Base-by-base conservation (phyloP, 2,113 vertebrate species). In the Todiramphus chloris region DNA sequence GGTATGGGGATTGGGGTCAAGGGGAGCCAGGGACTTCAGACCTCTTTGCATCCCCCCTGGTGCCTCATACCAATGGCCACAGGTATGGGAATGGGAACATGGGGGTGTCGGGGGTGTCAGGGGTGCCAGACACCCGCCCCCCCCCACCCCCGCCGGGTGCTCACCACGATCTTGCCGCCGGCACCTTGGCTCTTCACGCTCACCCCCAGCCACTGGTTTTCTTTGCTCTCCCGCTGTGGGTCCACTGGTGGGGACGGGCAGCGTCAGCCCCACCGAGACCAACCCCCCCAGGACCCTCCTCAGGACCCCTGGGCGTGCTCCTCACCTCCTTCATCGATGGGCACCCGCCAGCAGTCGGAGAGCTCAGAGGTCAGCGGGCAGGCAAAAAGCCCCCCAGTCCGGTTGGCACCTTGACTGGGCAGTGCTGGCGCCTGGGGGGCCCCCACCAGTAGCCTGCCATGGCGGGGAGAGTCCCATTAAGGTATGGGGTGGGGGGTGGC, bases 151-250 rank as follows among this genome's bases (percentile, higher is more conserved):
- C n/a, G n/a, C n/a, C 1, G 25, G 4, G 33, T 50, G 98, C 99
- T 99, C 94, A 99, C 99, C 97, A 99, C 98, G 46, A 99, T 98
- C 94, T 99, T 99, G 48, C 99, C 99, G 53, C 99, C 99, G 1
- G 99, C 98, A 3, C 99, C 99, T 89, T 99, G 99, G 97, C 99
- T 99, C 97, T 98, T 98, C 24, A 99, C 99, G 23, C 98, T 99
- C 68, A 99, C 99, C 63, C 99, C 99, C 86, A 99, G 92, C 99
- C 99, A 99, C 95, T 99, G 99, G 97, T 99, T 99, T 96, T 99
- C 98, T 95, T 99, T 99, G 98, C 98, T 99, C 93, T 99, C 99
- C 92, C 97, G 98, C 46, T 98, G 94, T 33, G 96, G 92, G 68
- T 97, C 98, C 95, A 97, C 99, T 98, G 58, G 37, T 0, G 48